Evolutionary conservation across 2,797 vertebrate species (phyloP).

Genomic region (Dendrocincla tyrannina): DNA sequence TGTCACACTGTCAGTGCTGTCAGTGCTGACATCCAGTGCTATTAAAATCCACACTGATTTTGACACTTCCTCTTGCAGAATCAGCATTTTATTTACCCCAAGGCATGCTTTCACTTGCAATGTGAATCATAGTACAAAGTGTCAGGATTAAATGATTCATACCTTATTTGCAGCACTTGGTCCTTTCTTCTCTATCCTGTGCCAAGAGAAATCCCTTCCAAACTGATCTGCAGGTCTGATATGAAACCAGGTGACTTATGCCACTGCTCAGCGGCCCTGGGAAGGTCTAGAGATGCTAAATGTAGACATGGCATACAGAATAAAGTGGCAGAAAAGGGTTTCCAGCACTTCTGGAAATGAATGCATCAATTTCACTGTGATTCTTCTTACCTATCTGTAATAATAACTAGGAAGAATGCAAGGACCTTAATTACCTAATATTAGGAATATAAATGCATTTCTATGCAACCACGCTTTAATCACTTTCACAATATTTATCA

Average conservation of each 20-base stretch:
- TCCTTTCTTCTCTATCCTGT: neutral
- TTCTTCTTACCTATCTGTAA: neutral
- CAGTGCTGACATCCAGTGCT: constrained; percentile 1
- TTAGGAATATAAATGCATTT: neutral
- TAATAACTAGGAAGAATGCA: neutral
- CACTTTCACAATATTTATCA: constrained; percentile 30
- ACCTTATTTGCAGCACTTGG: neutral
- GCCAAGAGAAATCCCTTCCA: neutral
- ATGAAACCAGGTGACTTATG: neutral
- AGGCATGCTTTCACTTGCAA: neutral
- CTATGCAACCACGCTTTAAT: neutral
- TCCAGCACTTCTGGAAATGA: neutral
- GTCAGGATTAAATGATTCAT: neutral
- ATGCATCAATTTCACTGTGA: neutral
- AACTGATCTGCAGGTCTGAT: neutral
- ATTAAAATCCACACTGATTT: constrained; percentile 5
- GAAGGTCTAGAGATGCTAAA: neutral
- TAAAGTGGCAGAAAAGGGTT: neutral
- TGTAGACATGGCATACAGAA: neutral
- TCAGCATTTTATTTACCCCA: constrained; percentile 26
- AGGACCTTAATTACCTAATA: neutral
- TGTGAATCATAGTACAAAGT: neutral
- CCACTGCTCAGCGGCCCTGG: neutral
- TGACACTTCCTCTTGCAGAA: constrained; percentile 7
- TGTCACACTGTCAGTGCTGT: neutral